Evolutionary conservation across 2,888 invertebrate genomes (phyloP).

Genomic region (Aleiodes alternator): DNA sequence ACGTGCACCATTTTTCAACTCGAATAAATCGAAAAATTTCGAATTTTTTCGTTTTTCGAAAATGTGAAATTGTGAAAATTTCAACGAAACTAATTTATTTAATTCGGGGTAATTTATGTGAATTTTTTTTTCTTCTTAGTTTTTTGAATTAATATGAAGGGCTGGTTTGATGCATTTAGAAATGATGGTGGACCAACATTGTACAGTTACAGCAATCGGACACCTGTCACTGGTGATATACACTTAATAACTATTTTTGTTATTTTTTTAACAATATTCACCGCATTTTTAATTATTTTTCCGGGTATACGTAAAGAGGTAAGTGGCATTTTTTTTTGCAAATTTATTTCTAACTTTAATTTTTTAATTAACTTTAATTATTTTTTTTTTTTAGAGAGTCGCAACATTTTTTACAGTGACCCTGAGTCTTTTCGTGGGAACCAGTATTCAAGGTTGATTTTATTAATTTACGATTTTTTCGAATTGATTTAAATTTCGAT

Average conservation of each 20-base stretch:
- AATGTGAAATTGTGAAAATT: constrained; percentile 23
- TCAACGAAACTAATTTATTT: background rate
- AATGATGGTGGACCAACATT: constrained; percentile 97
- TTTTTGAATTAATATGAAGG: constrained; percentile 83
- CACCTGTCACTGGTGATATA: constrained; percentile 96
- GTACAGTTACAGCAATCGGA: constrained; percentile 95
- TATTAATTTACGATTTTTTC: background rate
- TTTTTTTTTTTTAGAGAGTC: constrained; percentile 84
- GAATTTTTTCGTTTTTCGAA: constrained; percentile 2
- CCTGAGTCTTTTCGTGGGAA: constrained; percentile 93
- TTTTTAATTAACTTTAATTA: constrained; percentile 13
- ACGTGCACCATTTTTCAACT: background rate
- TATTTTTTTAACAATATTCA: constrained; percentile 92
- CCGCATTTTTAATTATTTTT: constrained; percentile 96
- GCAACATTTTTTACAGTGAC: constrained; percentile 95
- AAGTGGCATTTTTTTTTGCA: constrained; percentile 61
- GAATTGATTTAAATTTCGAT: no score
- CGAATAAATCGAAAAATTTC: constrained; percentile 5
- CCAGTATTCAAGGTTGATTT: constrained; percentile 88
- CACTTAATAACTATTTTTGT: constrained; percentile 90
- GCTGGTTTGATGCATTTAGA: constrained; percentile 98
- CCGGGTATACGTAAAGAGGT: constrained; percentile 97
- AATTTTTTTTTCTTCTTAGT: constrained; percentile 28
- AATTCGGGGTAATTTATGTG: constrained; percentile 1
- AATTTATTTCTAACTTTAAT: background rate